Base-by-base conservation (phyloP, 2,888 invertebrate species). In the Deroplatys truncata region DNA sequence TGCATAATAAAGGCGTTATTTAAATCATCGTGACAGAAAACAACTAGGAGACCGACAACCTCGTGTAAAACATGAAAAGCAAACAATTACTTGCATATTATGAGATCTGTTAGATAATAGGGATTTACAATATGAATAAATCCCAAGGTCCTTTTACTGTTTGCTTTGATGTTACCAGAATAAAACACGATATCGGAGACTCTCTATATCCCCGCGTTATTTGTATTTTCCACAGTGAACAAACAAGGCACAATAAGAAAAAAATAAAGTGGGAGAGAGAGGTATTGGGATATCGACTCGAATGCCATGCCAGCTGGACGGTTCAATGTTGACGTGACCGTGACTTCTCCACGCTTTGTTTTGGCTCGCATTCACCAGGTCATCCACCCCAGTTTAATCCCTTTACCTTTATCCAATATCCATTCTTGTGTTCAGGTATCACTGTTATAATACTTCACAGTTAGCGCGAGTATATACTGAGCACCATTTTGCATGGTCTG, bases 261-360 rank as follows among this genome's bases (percentile, higher is more conserved):
- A 20, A 56, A 20, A 7, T 16, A 5, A 16, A 16, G 56, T 7
- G 25, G 25, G 7, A 16, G 20, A 20, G 25, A 72, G n/a, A n/a
- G n/a, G 56, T 56, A 56, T 56, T 56, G 56, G 20, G 56, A 72
- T 72, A 72, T 72, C 25, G 56, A 72, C 56, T 20, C 20, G 56
- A 72, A 1, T 72, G 56, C 56, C 20, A 72, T 72, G 56, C 20
- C 43, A 72, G 56, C 56, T 72, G 56, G 56, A 72, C 56, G 56
- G 25, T 25, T 72, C 56, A 72, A 72, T 72, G 56, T 25, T 72
- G 56, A 72, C 87, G 83, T 87, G 87, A 87, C 87, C 87, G 87
- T 87, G 83, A 87, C 87, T 83, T 29, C 35, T n/a, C 35, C 87
- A 87, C 87, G 87, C 87, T 87, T 87, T 87, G 87, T 87, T 87